Base-by-base conservation (phyloP, 1,140 invertebrate species). In the Apocrypta bakeri region DNA sequence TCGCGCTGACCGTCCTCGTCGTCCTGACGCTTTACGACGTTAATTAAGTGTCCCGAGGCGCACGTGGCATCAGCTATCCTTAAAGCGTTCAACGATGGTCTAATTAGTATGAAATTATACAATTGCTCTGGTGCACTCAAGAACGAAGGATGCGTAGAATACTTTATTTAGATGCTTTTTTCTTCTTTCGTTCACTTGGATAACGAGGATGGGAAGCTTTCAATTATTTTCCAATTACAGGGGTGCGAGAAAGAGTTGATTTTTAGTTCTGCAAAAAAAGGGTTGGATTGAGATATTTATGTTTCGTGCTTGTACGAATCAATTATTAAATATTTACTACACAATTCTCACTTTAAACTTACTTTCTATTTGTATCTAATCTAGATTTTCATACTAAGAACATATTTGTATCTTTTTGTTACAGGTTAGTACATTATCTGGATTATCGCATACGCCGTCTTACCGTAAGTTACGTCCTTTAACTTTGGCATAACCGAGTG, bases 1-100 rank as follows among this genome's bases (percentile, higher is more conserved):
- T 21, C 21, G 33, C 64, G 63, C 27, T n/a, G 69, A 56, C 40
- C 33, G 69, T 40, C 33, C 25, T 48, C 64, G 17, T 42, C 27
- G 17, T 42, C 27, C n/a, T 48, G 42, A 40, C 25, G 63, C 76
- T 79, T 69, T 79, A 31, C 24, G 14, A 24, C 48, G 48, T 8
- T 68, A 79, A 79, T 79, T 71, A 79, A 72, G 42, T 27, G 33
- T 37, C 17, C 17, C 21, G 40, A 64, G 31, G 63, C 66, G 31
- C 56, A 63, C 31, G 25, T 25, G 31, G 42, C 24, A 42, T 66
- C 14, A 17, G 40, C n/a, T 1, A 68, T 68, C 37, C 12, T 66
- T 14, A 40, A 48, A 40, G 61, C 33, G 24, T 24, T 78, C 75
- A 66, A 48, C 24, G 75, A 68, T 68, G 14, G 61, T 1, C 33